phyloP scores from a whole-genome alignment of 2,888 invertebrate genomes.

The Pediacus dermestoides region DNA sequence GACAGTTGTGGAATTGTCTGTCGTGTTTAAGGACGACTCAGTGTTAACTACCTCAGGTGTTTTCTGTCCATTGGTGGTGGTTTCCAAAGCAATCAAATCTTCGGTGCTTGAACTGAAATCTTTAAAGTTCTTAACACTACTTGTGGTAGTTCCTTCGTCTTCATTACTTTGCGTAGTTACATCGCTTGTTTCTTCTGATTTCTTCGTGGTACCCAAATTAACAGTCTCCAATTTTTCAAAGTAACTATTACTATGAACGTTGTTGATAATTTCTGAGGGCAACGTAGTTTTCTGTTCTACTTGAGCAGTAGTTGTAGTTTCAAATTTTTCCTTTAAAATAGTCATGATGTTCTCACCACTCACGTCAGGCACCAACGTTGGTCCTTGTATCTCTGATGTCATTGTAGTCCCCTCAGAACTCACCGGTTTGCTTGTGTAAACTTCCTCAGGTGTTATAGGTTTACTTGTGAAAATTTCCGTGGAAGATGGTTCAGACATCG shows the following conservation, averaged over 20 bases:
- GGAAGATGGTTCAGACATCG: no score
- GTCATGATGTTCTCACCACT: no score
- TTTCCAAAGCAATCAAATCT: conserved; percentile 46
- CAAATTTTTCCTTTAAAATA: conserved; percentile 7
- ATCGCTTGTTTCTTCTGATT: conserved; percentile 3
- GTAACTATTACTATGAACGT: conserved; percentile 41
- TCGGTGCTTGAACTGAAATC: conserved; percentile 40
- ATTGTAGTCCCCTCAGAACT: no score
- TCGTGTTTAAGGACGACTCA: conserved; percentile 8
- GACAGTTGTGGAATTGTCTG: conserved; percentile 28
- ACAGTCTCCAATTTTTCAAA: conserved; percentile 28
- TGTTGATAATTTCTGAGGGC: conserved; percentile 41
- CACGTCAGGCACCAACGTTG: no score
- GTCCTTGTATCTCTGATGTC: no score
- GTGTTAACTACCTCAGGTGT: conserved; percentile 18
- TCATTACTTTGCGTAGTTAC: conserved; percentile 9
- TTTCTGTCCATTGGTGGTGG: conserved; percentile 38
- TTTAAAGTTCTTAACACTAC: conserved; percentile 23
- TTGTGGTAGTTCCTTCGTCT: conserved; percentile 2
- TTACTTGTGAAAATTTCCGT: no score
- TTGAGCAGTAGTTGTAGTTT: conserved; percentile 12
- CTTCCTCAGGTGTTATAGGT: not conserved
- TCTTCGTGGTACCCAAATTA: conserved; percentile 6
- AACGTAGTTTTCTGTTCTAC: conserved; percentile 20
- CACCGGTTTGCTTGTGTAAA: conserved; percentile 7